Conservation (phyloP, 2,797 vertebrate species). For the Neosilurus hyrtlii region DNA sequence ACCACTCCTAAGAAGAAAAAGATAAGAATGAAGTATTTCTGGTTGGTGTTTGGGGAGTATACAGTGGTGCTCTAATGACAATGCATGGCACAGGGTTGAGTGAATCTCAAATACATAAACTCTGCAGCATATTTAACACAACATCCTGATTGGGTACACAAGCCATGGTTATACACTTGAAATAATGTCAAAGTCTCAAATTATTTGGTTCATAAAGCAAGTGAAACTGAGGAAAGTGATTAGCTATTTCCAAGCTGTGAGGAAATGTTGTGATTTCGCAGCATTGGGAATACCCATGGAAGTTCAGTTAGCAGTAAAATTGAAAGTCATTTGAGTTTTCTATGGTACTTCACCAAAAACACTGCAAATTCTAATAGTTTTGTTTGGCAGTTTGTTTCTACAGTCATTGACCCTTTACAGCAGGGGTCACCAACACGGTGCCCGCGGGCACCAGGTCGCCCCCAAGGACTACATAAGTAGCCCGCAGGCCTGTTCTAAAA, state of each 20-base stretch:
- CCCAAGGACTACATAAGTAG: too few species aligned
- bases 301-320: background rate
- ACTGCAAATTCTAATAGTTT: background rate
- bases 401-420: background rate
- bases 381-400: background rate
- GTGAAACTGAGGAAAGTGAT: background rate
- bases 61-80: background rate
- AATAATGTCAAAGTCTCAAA: background rate
- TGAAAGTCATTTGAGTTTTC: background rate
- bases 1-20: conserved; percentile 77
- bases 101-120: background rate
- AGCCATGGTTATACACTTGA: background rate
- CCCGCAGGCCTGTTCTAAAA: too few species aligned
- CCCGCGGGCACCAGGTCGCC: too few species aligned
- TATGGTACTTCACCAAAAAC: conserved; percentile 10
- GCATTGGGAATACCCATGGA: conserved; percentile 17
- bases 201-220: background rate
- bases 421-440: too few species aligned
- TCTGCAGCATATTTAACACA: background rate
- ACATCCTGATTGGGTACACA: background rate
- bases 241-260: background rate
- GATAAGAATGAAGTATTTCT: background rate
- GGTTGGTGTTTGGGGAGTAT: background rate
- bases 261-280: background rate
- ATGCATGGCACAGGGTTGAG: background rate